A percentile compares a stretch with the other conserved stretches of the same genome.
Conservation (phyloP, 2,888 invertebrate genomes). For the Campoplex nolae region DNA sequence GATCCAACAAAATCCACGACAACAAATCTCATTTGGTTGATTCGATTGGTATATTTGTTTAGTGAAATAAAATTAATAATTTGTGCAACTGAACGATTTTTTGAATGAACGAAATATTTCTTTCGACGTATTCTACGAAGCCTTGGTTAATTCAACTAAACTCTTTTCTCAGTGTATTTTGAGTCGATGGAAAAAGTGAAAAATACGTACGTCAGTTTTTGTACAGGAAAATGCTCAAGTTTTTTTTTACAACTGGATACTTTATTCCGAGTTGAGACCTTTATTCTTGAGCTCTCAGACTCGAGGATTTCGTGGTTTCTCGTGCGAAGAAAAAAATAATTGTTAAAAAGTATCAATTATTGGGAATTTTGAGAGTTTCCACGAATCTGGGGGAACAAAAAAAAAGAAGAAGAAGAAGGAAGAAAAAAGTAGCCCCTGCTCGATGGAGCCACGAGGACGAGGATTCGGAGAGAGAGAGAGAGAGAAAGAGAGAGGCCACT, state of each 20-base stretch:
- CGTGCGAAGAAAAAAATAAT: neutral
- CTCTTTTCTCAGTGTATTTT: too few relatives aligned
- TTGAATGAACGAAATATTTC: too few relatives aligned
- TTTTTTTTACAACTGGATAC: neutral
- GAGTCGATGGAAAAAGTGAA: neutral
- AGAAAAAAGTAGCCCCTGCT: conserved; percentile 22
- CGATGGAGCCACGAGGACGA: conserved; percentile 4
- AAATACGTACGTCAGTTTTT: neutral
- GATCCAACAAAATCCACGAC: too few relatives aligned
- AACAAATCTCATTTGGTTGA: too few relatives aligned
- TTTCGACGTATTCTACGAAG: too few relatives aligned
- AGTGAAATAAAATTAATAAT: too few relatives aligned
- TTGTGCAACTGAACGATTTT: too few relatives aligned
- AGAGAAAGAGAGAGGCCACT: conserved; percentile 15
- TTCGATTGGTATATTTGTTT: too few relatives aligned
- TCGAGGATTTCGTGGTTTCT: neutral
- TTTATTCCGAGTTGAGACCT: neutral
- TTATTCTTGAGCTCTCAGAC: neutral
- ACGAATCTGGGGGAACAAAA: neutral
- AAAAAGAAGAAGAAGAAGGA: neutral
- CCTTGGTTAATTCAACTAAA: too few relatives aligned
- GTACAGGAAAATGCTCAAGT: neutral
- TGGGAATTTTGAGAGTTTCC: conserved; percentile 37
- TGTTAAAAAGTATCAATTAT: conserved; percentile 43
- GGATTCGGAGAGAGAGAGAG: neutral